Evolutionary conservation across 2,113 vertebrate species (phyloP).

Genomic region (Toxostoma redivivum): DNA sequence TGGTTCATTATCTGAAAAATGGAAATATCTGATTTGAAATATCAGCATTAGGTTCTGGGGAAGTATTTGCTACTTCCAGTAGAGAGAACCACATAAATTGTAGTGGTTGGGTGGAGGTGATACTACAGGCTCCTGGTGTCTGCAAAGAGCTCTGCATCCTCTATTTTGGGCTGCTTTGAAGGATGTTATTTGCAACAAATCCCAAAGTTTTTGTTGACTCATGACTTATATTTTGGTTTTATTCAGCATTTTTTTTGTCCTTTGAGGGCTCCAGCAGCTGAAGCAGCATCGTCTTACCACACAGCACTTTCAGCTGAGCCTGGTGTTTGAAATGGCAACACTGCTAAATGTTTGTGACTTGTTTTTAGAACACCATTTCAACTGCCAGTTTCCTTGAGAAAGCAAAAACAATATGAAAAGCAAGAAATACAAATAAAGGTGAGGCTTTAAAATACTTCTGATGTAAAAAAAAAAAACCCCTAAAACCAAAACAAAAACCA

Average conservation of each 20-base stretch:
- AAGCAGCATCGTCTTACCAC: slow-evolving; percentile 42
- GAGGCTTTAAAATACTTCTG: neutral
- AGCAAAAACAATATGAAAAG: slow-evolving; percentile 29
- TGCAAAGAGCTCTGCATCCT: neutral
- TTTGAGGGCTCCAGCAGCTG: slow-evolving; percentile 47
- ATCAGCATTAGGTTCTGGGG: neutral
- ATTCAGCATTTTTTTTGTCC: slow-evolving; percentile 59
- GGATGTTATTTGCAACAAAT: neutral
- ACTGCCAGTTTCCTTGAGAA: slow-evolving; percentile 48
- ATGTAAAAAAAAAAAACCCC: neutral
- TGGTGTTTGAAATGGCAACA: slow-evolving; percentile 42
- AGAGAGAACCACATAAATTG: neutral
- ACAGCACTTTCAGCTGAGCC: slow-evolving; percentile 20
- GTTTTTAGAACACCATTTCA: slow-evolving; percentile 40
- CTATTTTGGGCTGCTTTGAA: neutral
- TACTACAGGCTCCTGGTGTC: neutral
- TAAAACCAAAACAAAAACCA: neutral
- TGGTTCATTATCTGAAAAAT: neutral
- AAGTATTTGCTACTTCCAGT: neutral
- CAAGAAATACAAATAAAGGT: slow-evolving; percentile 26
- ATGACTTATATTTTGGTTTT: slow-evolving; percentile 44
- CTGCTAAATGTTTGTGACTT: slow-evolving; percentile 30
- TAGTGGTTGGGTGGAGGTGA: neutral
- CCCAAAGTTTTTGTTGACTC: slow-evolving; percentile 31
- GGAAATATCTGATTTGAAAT: neutral